A percentile compares a stretch with the other conserved stretches of the same genome.
Evolutionary conservation across 1,140 invertebrate species (phyloP).

Genomic region (Drusus annulatus): DNA sequence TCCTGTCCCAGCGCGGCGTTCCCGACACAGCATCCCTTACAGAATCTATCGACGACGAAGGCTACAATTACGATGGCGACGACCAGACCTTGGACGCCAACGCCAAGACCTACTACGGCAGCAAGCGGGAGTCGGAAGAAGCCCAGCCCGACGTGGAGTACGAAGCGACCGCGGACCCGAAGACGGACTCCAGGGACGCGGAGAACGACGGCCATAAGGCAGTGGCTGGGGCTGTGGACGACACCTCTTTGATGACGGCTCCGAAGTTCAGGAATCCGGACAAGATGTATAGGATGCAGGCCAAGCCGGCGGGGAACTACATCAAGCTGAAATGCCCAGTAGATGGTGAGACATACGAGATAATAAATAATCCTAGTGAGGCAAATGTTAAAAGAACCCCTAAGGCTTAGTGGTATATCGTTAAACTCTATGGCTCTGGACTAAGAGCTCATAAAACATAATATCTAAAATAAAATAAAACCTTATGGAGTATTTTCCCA

Average conservation of each 20-base stretch:
- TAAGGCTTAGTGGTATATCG: too few species aligned
- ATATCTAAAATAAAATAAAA: too few species aligned
- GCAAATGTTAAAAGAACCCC: too few species aligned
- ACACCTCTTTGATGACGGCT: conserved; percentile 62
- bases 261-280: conserved; percentile 68
- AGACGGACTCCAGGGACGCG: conserved; percentile 15
- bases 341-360: conserved; percentile 63
- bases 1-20: conserved; percentile 60
- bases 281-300: conserved; percentile 66
- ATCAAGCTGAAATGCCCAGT: conserved; percentile 67
- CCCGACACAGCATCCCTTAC: conserved; percentile 59
- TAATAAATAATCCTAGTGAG: too few species aligned
- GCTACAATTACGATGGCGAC: conserved; percentile 64
- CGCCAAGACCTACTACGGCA: conserved; percentile 58
- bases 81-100: conserved; percentile 60
- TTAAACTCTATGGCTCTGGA: too few species aligned
- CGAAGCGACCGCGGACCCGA: conserved; percentile 55
- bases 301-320: conserved; percentile 68
- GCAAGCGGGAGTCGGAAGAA: conserved; percentile 62
- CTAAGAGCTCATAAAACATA: too few species aligned
- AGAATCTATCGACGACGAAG: conserved; percentile 59
- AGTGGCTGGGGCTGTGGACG: conserved; percentile 64
- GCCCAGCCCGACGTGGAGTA: conserved; percentile 63
- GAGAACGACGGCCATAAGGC: conserved; percentile 62
- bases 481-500: too few species aligned